phyloP scores from a whole-genome alignment of 2,797 vertebrate species.

The Phrynocephalus guinanensis region DNA sequence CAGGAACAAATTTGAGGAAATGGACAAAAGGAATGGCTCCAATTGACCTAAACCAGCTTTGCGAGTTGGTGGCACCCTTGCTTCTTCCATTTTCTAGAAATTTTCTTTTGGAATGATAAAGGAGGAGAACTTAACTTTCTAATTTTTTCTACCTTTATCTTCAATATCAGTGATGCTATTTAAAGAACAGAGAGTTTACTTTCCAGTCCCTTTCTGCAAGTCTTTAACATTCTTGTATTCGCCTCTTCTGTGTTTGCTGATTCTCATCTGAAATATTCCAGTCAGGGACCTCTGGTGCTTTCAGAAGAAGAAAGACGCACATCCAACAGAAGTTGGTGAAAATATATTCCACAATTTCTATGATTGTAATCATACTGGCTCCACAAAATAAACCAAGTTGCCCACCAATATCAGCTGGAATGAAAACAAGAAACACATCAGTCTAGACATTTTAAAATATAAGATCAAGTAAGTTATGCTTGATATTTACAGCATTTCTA shows the following conservation, averaged over 20 bases:
- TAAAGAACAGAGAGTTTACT: conserved; percentile 1
- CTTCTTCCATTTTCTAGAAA: background rate
- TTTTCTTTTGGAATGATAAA: background rate
- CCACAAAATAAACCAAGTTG: conserved; percentile 83
- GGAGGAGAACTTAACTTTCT: background rate
- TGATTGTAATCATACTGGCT: conserved; percentile 81
- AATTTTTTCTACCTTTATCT: background rate
- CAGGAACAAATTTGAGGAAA: no score
- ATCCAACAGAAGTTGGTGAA: conserved; percentile 80
- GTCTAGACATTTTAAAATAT: background rate
- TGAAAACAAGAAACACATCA: conserved; percentile 58
- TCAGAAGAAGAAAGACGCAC: conserved; percentile 80
- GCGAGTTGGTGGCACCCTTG: background rate
- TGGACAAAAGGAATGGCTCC: no score
- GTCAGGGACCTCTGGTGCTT: conserved; percentile 72
- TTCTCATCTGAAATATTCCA: conserved; percentile 58
- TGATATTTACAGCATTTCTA: background rate
- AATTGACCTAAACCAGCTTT: no score
- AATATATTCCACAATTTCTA: conserved; percentile 81
- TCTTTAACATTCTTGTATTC: conserved; percentile 73
- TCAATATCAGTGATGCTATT: conserved; percentile 10
- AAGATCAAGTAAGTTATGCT: background rate
- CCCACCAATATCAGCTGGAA: conserved; percentile 79
- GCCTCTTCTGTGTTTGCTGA: conserved; percentile 51
- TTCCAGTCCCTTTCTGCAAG: background rate